Evolutionary conservation across 1,140 invertebrate species (phyloP).

Genomic region (Phocides pigmalion): DNA sequence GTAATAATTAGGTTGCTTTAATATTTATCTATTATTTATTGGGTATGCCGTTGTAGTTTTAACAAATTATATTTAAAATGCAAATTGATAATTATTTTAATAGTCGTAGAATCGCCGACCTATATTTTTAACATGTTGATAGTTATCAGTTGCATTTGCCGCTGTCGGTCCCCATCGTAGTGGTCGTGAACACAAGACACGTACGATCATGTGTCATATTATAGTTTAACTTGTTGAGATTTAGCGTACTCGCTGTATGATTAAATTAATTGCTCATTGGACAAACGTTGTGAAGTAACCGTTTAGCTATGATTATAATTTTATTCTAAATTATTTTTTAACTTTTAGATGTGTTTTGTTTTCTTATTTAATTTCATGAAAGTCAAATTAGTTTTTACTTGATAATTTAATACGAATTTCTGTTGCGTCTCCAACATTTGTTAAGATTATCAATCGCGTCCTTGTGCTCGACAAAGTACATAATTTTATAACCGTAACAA

Average conservation of each 20-base stretch:
- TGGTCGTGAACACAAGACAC: constrained; percentile 1
- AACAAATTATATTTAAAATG: neutral
- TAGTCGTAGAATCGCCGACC: constrained; percentile 10
- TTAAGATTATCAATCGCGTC: neutral
- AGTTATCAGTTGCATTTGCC: neutral
- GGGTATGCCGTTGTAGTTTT: neutral
- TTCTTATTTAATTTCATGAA: constrained; percentile 2
- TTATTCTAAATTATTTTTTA: neutral
- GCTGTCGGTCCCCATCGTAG: neutral
- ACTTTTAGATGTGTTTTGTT: constrained; percentile 17
- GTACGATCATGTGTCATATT: neutral
- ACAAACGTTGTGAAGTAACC: constrained; percentile 6
- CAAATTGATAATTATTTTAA: neutral
- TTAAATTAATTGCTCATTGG: constrained; percentile 16
- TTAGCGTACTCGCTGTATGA: constrained; percentile 4
- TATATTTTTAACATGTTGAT: constrained; percentile 16
- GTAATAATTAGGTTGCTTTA: neutral
- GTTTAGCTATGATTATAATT: neutral
- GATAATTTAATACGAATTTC: neutral
- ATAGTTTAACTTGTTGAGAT: neutral
- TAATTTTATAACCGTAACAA: neutral
- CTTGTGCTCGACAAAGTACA: neutral
- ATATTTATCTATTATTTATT: neutral
- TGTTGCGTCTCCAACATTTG: no score
- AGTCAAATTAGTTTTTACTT: neutral